These are phyloP conservation scores for Sycophila sp. DNA, from an alignment of 1,140 invertebrate genomes.

Conservation along the genomic window DNA sequence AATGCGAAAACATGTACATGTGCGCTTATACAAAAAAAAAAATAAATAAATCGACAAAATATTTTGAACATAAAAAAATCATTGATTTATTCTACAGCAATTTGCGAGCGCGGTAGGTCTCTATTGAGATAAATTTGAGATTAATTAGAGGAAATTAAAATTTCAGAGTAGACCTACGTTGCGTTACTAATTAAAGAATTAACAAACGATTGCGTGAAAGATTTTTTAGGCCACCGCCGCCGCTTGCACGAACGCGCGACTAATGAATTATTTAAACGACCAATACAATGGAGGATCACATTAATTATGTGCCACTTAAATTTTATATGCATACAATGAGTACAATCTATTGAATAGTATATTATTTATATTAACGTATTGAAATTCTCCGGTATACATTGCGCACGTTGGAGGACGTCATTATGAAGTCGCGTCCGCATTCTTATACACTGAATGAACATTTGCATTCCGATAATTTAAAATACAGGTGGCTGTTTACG, in stretches of 20 bases:
- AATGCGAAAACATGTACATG: too few species aligned
- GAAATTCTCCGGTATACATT: not conserved
- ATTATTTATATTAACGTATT: not conserved
- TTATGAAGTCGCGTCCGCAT: not conserved
- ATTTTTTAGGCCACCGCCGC: not conserved
- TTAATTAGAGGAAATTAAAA: too few species aligned
- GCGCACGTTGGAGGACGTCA: not conserved
- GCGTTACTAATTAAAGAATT: not conserved
- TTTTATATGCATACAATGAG: not conserved
- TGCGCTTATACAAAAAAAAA: too few species aligned
- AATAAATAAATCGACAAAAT: too few species aligned
- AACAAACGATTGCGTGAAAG: not conserved
- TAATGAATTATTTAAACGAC: slow-evolving; percentile 11
- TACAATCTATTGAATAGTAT: not conserved
- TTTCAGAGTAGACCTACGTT: too few species aligned
- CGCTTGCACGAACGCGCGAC: not conserved
- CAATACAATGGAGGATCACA: not conserved
- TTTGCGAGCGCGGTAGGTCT: too few species aligned
- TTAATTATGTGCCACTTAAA: not conserved
- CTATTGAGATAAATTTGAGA: too few species aligned
- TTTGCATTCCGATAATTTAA: too few species aligned
- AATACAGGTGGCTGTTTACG: too few species aligned
- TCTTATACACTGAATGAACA: not conserved
- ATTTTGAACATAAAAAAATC: too few species aligned
- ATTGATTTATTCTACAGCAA: too few species aligned